A percentile compares a stretch with the other conserved stretches of the same genome.
These are phyloP conservation scores for Silurus lanzhouensis DNA, from an alignment of 2,797 vertebrate genomes.

Conservation along the genomic window DNA sequence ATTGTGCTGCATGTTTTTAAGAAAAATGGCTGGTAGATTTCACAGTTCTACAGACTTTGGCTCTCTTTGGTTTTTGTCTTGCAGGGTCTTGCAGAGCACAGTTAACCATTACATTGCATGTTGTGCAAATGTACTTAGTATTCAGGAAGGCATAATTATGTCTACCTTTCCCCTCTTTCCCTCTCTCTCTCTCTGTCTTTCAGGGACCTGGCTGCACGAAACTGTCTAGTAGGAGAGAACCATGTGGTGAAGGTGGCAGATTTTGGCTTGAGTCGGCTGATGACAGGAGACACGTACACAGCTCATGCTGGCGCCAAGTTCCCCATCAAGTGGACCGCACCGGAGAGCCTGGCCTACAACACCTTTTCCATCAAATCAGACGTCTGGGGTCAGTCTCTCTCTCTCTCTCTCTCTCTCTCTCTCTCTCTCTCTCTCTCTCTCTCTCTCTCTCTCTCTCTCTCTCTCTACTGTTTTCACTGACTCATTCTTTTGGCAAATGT, in stretches of 20 bases:
- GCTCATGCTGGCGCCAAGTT: conserved; percentile 98
- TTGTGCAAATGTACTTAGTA: background rate
- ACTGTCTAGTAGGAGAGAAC: conserved; percentile 97
- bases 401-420: background rate
- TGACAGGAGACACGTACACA: conserved; percentile 98
- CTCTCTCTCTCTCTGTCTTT: background rate
- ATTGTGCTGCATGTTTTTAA: background rate
- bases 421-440: background rate
- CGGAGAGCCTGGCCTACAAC: conserved; percentile 97
- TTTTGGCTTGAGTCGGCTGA: conserved; percentile 93
- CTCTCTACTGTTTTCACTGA: background rate
- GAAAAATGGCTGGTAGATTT: background rate
- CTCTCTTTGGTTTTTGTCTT: background rate
- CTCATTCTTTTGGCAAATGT: background rate
- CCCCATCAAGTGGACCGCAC: conserved; percentile 98
- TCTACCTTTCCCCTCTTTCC: background rate
- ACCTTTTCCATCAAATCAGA: conserved; percentile 99
- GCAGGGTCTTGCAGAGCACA: background rate
- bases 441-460: background rate
- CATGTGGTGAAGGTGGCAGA: conserved; percentile 98
- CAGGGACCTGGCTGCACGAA: conserved; percentile 96
- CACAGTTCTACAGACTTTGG: background rate
- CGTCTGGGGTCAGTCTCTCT: conserved; percentile 89
- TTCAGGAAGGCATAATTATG: conserved; percentile 6
- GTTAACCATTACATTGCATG: background rate